These are phyloP conservation scores for Macrochelys suwanniensis DNA, from an alignment of 2,797 vertebrate species.

Conservation along the genomic window DNA sequence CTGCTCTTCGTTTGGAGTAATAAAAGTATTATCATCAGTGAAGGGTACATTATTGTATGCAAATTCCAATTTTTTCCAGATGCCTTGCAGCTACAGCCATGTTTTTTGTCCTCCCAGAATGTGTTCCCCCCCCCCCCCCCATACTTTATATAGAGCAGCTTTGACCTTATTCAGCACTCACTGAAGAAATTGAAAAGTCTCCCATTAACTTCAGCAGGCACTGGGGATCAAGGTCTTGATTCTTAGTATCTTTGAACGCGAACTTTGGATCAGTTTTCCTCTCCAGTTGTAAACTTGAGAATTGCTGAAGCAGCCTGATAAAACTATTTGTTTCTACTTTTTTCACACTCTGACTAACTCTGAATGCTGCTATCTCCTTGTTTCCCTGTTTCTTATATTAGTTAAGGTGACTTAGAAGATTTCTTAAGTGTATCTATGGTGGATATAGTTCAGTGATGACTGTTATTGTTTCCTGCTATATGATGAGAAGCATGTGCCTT, in stretches of 20 bases:
- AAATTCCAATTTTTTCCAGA: background rate
- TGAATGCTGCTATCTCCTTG: conserved; percentile 79
- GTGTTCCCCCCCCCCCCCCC: background rate
- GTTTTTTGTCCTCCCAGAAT: conserved; percentile 75
- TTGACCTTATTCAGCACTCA: conserved; percentile 35
- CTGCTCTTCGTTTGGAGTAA: background rate
- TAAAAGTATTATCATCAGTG: background rate
- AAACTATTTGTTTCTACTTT: conserved; percentile 45
- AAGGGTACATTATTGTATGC: background rate
- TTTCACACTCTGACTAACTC: conserved; percentile 79
- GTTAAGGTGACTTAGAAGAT: conserved; percentile 2
- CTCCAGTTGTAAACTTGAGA: conserved; percentile 48
- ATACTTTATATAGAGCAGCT: conserved; percentile 17
- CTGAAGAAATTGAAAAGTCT: conserved; percentile 14
- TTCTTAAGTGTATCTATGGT: conserved; percentile 1
- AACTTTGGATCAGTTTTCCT: background rate
- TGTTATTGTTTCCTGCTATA: conserved; percentile 41
- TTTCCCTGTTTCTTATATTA: conserved; percentile 55
- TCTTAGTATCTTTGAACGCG: background rate
- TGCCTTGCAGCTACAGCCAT: conserved; percentile 17
- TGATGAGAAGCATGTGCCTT: conserved; percentile 72
- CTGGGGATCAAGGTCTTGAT: conserved; percentile 45
- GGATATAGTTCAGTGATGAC: conserved; percentile 22
- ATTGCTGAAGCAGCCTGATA: conserved; percentile 79
- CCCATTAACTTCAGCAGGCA: conserved; percentile 41